These are phyloP conservation scores for Xestoiulus laeticollis DNA, from an alignment of 2,888 invertebrate genomes.

Conservation along the genomic window DNA sequence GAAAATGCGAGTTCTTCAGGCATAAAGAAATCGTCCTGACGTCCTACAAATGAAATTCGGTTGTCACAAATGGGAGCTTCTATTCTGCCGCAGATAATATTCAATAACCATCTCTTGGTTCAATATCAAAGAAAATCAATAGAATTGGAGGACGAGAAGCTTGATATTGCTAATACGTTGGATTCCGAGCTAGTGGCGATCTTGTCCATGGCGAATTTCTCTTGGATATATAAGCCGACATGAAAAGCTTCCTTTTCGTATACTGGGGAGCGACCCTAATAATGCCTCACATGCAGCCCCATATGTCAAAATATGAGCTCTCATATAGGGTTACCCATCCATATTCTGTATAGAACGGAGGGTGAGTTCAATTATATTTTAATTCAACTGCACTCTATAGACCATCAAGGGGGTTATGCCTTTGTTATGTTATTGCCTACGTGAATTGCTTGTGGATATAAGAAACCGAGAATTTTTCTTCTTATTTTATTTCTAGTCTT, in stretches of 20 bases:
- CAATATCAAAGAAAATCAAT: slow-evolving; percentile 3
- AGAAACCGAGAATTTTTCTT: background rate
- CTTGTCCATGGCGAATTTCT: slow-evolving; percentile 4
- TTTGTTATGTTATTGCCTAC: slow-evolving; percentile 15
- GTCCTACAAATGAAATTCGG: background rate
- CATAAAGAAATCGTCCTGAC: slow-evolving; percentile 20
- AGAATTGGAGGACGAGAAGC: background rate
- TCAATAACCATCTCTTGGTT: background rate
- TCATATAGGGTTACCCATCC: background rate
- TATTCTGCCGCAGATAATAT: slow-evolving; percentile 10
- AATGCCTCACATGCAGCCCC: background rate
- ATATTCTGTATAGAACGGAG: background rate
- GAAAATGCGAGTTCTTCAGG: background rate
- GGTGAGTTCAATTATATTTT: slow-evolving; percentile 34
- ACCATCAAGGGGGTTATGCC: background rate
- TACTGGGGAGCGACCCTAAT: background rate
- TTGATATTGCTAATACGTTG: background rate
- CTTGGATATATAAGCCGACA: slow-evolving; percentile 4
- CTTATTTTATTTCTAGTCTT: background rate
- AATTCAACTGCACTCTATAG: slow-evolving; percentile 1
- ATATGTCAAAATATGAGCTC: background rate
- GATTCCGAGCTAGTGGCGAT: background rate
- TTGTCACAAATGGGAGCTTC: slow-evolving; percentile 1
- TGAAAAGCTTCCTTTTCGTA: background rate
- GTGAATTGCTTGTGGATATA: background rate